Conservation (phyloP, 2,113 vertebrate species). For the Aptenodytes patagonicus region DNA sequence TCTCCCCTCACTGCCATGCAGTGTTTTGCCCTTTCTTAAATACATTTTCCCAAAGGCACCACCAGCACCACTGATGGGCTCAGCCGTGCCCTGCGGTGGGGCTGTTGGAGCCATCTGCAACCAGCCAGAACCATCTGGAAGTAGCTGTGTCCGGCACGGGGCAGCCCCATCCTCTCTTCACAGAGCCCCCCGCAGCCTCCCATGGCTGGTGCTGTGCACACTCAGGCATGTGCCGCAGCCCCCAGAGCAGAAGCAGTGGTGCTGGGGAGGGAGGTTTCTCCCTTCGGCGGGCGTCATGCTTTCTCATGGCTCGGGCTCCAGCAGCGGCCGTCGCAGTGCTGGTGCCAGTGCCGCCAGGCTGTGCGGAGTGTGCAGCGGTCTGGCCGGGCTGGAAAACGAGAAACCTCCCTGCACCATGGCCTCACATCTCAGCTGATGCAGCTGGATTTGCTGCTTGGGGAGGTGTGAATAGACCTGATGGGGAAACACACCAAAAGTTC, state of each 20-base stretch:
- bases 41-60: neutral
- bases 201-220: fast-evolving
- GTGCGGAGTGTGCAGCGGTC: fast-evolving
- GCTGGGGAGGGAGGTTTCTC: neutral
- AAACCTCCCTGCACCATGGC: neutral
- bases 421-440: fast-evolving
- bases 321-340: fast-evolving
- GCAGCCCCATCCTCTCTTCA: neutral
- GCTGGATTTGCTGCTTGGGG: neutral
- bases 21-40: neutral
- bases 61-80: neutral
- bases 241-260: neutral
- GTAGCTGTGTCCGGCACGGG: neutral
- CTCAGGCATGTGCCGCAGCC: fast-evolving
- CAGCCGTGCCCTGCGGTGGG: neutral
- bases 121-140: neutral
- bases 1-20: fast-evolving
- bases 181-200: neutral
- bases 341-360: neutral
- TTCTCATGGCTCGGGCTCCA: neutral
- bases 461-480: neutral
- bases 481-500: neutral
- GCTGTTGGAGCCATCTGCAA: neutral
- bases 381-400: neutral
- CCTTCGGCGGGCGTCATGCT: neutral